Evolutionary conservation across 2,797 vertebrate species (phyloP), one percentile per base, ranked within the genome.

Genomic region (Nyctalus aviator): DNA sequence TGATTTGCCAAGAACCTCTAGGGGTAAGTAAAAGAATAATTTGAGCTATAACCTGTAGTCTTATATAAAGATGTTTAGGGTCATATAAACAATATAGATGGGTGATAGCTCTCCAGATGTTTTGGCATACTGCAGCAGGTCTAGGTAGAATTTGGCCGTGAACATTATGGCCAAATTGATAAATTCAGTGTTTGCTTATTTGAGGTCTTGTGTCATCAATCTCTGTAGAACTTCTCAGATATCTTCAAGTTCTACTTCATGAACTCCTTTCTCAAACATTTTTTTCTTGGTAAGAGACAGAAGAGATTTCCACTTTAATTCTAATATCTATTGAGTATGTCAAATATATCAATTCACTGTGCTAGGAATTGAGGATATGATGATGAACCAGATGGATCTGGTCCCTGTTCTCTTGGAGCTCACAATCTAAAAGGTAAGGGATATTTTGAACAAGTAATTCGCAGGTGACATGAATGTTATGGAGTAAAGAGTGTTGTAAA

Each of bases 141-240:
- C 18, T 44, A 46, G 23, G 30, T 25, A 71, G 57, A 41, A 72
- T 75, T 88, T 88, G 57, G 2, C 27, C 85, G 0, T 82, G 32
- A 84, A 64, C 84, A 62, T 66, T 55, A 21, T 78, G 27, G 64
- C 25, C 23, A 86, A 94, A 73, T 11, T 59, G 41, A 57, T 17
- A 92, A 91, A 41, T 25, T 83, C 17, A 62, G 0, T 79, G 53
- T 81, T 87, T 15, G n/a, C 27, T 88, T 92, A 55, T 25, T 82
- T 46, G 57, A 55, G 95, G 55, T 97, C 95, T 93, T 97, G 64
- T 93, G 90, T 96, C 94, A 95, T 90, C 86, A 87, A 93, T 96
- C 25, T 69, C 30, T 90, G 96, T 87, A 96, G 96, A 97, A 94
- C 84, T 84, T 81, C 94, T 96, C 93, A 88, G 66, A 41, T 72